A percentile compares a stretch with the other conserved stretches of the same genome.
Evolutionary conservation across 2,888 invertebrate genomes (phyloP).

Genomic region (Tuberolachnus salignus): DNA sequence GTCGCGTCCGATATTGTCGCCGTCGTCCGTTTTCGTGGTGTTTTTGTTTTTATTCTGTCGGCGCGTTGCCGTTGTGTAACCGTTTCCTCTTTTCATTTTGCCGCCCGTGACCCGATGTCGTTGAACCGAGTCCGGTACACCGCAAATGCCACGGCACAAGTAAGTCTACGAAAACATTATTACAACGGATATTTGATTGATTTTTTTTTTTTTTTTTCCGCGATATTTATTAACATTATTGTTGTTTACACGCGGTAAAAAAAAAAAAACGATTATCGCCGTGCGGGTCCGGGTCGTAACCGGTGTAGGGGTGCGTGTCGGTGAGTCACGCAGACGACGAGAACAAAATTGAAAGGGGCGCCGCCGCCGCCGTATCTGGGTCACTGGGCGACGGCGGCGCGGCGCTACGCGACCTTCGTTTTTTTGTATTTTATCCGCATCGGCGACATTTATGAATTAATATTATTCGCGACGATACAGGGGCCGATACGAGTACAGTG

Average conservation of each 20-base stretch:
- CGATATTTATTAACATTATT: background rate
- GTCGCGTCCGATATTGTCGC: background rate
- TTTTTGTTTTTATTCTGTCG: background rate
- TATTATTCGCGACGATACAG: no score
- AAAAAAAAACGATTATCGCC: background rate
- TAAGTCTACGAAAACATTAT: background rate
- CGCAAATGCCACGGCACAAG: constrained; percentile 53
- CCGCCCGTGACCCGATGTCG: constrained; percentile 36
- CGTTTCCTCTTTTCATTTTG: background rate
- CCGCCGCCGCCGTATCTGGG: constrained; percentile 7
- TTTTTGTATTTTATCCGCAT: no score
- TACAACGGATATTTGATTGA: background rate
- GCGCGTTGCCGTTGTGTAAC: no score
- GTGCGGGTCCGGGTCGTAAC: no score
- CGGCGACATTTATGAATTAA: no score
- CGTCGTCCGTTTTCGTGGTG: background rate
- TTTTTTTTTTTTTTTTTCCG: background rate
- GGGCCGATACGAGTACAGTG: no score
- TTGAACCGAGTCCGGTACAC: constrained; percentile 16
- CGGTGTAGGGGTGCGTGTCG: no score
- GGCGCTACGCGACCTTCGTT: no score
- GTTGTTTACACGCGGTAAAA: no score
- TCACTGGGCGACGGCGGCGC: constrained; percentile 19
- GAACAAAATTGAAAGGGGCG: background rate
- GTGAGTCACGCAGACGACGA: no score